These are phyloP conservation scores for Rhagium mordax DNA, from an alignment of 2,888 invertebrate genomes.

Conservation along the genomic window DNA sequence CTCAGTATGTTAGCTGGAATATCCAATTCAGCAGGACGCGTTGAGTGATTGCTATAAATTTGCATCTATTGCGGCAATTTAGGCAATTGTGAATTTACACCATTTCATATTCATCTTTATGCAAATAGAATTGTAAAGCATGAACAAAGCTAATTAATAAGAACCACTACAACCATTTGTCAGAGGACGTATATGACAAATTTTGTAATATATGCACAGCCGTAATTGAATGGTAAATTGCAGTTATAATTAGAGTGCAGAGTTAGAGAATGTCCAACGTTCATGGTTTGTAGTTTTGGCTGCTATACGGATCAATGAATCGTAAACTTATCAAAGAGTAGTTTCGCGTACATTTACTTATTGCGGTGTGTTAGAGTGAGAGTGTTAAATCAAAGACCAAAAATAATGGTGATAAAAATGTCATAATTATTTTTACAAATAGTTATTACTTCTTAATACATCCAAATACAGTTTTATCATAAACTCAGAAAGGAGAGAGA, in stretches of 20 bases:
- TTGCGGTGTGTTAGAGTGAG: not conserved
- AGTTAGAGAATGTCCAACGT: not conserved
- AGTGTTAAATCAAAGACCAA: too few relatives aligned
- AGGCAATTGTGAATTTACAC: constrained; percentile 43
- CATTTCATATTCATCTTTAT: constrained; percentile 44
- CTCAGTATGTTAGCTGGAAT: not conserved
- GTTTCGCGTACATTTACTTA: not conserved
- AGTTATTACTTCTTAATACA: too few relatives aligned
- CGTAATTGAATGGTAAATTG: constrained; percentile 23
- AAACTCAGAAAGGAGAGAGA: too few relatives aligned
- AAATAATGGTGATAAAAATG: too few relatives aligned
- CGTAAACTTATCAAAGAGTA: not conserved
- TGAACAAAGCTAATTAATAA: constrained; percentile 28
- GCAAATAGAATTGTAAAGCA: constrained; percentile 36
- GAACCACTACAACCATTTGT: constrained; percentile 21
- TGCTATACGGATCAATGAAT: not conserved
- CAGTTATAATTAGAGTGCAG: constrained; percentile 9
- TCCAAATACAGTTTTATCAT: too few relatives aligned
- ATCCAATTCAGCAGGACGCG: not conserved
- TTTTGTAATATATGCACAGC: constrained; percentile 15
- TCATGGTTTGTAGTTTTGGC: not conserved
- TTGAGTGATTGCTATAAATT: constrained; percentile 24
- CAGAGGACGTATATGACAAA: not conserved
- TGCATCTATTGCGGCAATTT: constrained; percentile 44
- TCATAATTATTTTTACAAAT: too few relatives aligned